Evolutionary conservation across 2,113 vertebrate species (phyloP).

Genomic region (Carlito syrichta): DNA sequence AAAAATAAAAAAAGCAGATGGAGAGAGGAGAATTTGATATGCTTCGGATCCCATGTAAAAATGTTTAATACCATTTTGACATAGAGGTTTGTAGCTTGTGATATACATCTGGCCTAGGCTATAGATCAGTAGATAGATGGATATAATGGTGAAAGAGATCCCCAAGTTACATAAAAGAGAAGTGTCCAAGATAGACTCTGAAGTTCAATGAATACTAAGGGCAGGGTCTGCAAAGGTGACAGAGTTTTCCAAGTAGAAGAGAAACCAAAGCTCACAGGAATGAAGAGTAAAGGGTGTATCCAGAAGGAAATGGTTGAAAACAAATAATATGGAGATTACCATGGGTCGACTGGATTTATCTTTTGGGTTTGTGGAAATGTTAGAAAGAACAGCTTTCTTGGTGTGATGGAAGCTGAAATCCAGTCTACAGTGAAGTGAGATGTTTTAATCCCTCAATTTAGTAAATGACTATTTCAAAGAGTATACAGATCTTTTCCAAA

Average conservation of each 20-base stretch:
- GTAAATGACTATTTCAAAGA: background rate
- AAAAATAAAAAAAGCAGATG: too few species aligned
- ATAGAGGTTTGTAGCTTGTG: background rate
- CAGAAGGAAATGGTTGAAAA: background rate
- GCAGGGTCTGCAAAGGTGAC: background rate
- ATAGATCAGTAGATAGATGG: background rate
- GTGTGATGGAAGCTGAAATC: background rate
- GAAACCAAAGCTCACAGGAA: background rate
- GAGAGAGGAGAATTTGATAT: background rate
- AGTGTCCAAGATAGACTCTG: background rate
- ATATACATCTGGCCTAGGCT: fast-evolving
- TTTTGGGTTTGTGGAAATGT: background rate
- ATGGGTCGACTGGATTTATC: background rate
- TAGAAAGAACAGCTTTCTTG: background rate
- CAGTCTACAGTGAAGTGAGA: background rate
- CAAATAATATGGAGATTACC: background rate
- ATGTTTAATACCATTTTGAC: background rate
- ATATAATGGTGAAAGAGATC: background rate
- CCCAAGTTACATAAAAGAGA: background rate
- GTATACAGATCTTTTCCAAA: background rate
- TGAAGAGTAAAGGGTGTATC: background rate
- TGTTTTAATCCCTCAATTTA: background rate
- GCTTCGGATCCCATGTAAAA: background rate
- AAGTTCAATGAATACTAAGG: background rate
- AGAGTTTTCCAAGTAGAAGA: background rate